Evolutionary conservation across 1,140 invertebrate genomes (phyloP).

Genomic region (Pseudoatta argentina): DNA sequence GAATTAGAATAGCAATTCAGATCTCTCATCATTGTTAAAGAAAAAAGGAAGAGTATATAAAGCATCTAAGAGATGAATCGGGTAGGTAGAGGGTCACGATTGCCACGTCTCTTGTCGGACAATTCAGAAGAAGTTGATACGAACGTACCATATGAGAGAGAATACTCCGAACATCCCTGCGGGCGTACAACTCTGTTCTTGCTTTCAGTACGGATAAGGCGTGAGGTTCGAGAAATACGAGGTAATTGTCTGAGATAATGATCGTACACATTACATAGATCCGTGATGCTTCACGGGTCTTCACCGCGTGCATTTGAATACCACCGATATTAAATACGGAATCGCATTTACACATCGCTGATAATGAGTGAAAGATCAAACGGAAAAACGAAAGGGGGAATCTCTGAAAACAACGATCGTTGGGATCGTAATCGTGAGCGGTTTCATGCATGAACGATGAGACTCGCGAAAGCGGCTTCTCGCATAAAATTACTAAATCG

Average conservation of each 20-base stretch:
- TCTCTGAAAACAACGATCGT: background rate
- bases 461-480: constrained; percentile 27
- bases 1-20: constrained; percentile 66
- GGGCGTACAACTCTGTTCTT: constrained; percentile 70
- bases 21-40: constrained; percentile 57
- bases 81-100: constrained; percentile 42
- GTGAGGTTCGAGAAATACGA: constrained; percentile 76
- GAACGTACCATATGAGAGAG: constrained; percentile 50
- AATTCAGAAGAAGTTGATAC: constrained; percentile 47
- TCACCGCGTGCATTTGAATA: constrained; percentile 20
- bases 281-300: constrained; percentile 50
- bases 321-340: constrained; percentile 42
- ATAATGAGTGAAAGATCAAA: constrained; percentile 48
- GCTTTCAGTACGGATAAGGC: constrained; percentile 74
- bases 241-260: constrained; percentile 78
- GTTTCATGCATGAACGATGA: constrained; percentile 43
- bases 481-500: constrained; percentile 60
- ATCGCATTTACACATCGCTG: constrained; percentile 52
- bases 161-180: constrained; percentile 29
- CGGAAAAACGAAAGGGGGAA: background rate
- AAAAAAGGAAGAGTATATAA: constrained; percentile 41
- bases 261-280: constrained; percentile 64
- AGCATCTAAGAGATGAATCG: constrained; percentile 36
- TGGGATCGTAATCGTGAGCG: constrained; percentile 6
- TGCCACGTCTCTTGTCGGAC: constrained; percentile 61